Conservation (phyloP, 2,888 invertebrate species). For the Unio pictorum region DNA sequence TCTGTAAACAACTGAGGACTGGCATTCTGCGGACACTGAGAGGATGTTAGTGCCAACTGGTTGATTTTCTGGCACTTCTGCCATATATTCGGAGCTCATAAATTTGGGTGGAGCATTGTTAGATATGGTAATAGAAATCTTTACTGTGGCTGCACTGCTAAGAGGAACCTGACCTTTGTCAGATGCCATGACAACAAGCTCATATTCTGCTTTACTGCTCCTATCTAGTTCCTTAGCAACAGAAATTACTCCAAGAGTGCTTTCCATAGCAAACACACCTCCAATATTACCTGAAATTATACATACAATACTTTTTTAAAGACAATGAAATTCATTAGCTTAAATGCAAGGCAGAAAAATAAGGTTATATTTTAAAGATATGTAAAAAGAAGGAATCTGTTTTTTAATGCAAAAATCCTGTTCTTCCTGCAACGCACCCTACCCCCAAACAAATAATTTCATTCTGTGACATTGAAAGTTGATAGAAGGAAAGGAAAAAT, state of each 20-base stretch:
- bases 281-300: conserved; percentile 83
- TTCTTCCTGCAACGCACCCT: too few species aligned
- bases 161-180: conserved; percentile 85
- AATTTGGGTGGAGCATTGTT: conserved; percentile 96
- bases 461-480: too few species aligned
- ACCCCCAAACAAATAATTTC: too few species aligned
- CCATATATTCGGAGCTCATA: conserved; percentile 54
- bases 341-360: too few species aligned
- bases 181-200: conserved; percentile 89
- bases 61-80: conserved; percentile 61
- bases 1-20: conserved; percentile 75
- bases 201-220: conserved; percentile 74
- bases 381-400: too few species aligned
- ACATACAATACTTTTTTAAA: conserved; percentile 3
- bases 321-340: not conserved
- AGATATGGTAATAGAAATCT: conserved; percentile 89
- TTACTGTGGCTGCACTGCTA: conserved; percentile 86
- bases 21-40: conserved; percentile 54
- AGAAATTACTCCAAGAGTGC: conserved; percentile 80
- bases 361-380: too few species aligned
- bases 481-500: too few species aligned
- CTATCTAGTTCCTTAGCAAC: conserved; percentile 77
- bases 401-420: too few species aligned
- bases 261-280: conserved; percentile 87
- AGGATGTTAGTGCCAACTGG: conserved; percentile 51